phyloP scores from a whole-genome alignment of 2,113 vertebrate genomes.

The Urocynchramus pylzowi region DNA sequence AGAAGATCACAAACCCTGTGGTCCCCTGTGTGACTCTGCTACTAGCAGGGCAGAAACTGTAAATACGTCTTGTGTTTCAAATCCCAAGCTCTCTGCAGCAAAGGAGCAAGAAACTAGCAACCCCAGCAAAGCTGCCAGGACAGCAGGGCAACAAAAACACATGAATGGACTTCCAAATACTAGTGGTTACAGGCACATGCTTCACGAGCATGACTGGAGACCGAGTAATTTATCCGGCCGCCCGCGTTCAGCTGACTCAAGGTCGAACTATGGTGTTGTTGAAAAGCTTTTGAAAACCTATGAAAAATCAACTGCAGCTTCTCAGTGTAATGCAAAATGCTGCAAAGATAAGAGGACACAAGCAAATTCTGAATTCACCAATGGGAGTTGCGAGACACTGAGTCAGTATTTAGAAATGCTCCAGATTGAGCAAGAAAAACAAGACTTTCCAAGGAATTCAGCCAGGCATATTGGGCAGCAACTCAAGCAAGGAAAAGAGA shows the following conservation, averaged over 20 bases:
- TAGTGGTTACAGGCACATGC: slow-evolving; percentile 71
- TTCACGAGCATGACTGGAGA: slow-evolving; percentile 87
- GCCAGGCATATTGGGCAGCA: slow-evolving; percentile 46
- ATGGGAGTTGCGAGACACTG: slow-evolving; percentile 59
- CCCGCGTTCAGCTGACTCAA: slow-evolving; percentile 87
- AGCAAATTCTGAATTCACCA: slow-evolving; percentile 54
- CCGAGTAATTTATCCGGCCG: slow-evolving; percentile 87
- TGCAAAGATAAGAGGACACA: slow-evolving; percentile 53
- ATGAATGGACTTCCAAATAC: slow-evolving; percentile 34
- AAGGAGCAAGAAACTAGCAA: slow-evolving; percentile 35
- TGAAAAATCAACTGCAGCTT: slow-evolving; percentile 72
- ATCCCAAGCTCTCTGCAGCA: background rate
- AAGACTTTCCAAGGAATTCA: slow-evolving; percentile 67
- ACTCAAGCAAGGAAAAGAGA: slow-evolving; percentile 59
- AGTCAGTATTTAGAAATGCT: slow-evolving; percentile 77
- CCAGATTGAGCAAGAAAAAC: slow-evolving; percentile 75
- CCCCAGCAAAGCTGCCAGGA: slow-evolving; percentile 1
- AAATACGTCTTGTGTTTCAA: background rate
- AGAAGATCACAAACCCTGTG: slow-evolving; percentile 45
- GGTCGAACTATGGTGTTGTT: slow-evolving; percentile 92
- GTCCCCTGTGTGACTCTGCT: background rate
- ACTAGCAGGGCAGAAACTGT: slow-evolving; percentile 11
- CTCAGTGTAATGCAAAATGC: slow-evolving; percentile 50
- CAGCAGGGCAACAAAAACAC: slow-evolving; percentile 30
- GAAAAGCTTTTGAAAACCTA: slow-evolving; percentile 91